Base-by-base conservation (phyloP, 2,797 vertebrate species). In the Coranthus polyacanthus region DNA sequence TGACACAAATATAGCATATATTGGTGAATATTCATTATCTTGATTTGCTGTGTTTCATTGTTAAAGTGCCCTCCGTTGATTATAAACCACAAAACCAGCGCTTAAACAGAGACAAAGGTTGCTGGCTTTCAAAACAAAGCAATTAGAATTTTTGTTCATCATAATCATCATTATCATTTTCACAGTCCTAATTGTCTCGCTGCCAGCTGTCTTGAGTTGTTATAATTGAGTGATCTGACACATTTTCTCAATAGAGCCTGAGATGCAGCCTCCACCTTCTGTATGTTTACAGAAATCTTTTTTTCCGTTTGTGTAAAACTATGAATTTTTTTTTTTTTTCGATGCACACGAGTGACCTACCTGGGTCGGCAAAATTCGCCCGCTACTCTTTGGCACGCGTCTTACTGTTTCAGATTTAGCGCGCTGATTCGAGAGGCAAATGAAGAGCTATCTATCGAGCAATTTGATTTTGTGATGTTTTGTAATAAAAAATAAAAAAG, bases 131-230 rank as follows among this genome's bases (percentile, higher is more conserved):
- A 93, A 94, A 92, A 93, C 87, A 89, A 92, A 93, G 79, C 83
- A 88, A 91, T 93, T 92, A 92, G 65, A 88, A 75, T 65, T 86
- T 92, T 82, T 83, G 88, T 89, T 92, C 88, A 90, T 93, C 91
- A 92, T 92, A 90, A 93, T 92, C 89, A 93, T 92, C 92, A 94
- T 94, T 92, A 94, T 91, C 81, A 90, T 92, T 90, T 86, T 93
- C 90, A 78, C 90, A 85, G 85, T 89, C 88, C 86, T 93, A 94
- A 95, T 93, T 91, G 91, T 93, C 87, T 86, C 46, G 74, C 92
- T 92, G 93, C 93, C 93, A 95, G 94, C 93, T 94, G 93, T 93
- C 91, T 93, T 50, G 65, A 89, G 86, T 85, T 88, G 86, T 78
- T 89, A 82, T 92, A 93, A 94, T 93, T 92, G 91, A 94, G 90